Percentiles rank a stretch among this genome's conserved stretches.
phyloP scores from a whole-genome alignment of 2,113 vertebrate genomes.

The Chrysochloris asiatica region DNA sequence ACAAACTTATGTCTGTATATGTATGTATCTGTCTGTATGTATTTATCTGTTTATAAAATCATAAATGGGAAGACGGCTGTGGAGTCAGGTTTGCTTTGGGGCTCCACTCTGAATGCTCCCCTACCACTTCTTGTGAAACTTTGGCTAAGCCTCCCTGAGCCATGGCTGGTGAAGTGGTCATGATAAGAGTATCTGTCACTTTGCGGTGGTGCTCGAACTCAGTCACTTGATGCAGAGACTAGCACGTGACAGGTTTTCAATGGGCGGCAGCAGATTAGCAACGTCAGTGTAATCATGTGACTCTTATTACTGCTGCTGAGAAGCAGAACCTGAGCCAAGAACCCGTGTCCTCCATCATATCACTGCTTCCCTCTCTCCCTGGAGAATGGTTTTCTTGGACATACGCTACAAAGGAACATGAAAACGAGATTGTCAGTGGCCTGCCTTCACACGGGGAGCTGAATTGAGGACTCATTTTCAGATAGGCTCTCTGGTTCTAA shows the following conservation, averaged over 20 bases:
- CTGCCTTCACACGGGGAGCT: background rate
- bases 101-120: background rate
- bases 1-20: no score
- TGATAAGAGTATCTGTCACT: no score
- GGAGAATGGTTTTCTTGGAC: background rate
- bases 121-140: background rate
- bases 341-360: background rate
- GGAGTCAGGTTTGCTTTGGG: background rate
- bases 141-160: background rate
- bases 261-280: rapidly evolving
- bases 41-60: background rate
- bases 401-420: background rate
- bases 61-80: background rate
- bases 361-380: background rate
- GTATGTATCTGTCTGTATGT: background rate
- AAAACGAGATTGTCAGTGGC: background rate
- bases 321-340: background rate
- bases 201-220: background rate
- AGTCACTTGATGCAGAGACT: background rate
- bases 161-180: background rate
- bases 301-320: background rate
- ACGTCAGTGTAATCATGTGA: background rate
- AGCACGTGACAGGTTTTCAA: background rate
- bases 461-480: background rate
- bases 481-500: background rate